Base-by-base conservation (phyloP, 2,888 invertebrate genomes). In the Sinopyrophorus schimmeli region DNA sequence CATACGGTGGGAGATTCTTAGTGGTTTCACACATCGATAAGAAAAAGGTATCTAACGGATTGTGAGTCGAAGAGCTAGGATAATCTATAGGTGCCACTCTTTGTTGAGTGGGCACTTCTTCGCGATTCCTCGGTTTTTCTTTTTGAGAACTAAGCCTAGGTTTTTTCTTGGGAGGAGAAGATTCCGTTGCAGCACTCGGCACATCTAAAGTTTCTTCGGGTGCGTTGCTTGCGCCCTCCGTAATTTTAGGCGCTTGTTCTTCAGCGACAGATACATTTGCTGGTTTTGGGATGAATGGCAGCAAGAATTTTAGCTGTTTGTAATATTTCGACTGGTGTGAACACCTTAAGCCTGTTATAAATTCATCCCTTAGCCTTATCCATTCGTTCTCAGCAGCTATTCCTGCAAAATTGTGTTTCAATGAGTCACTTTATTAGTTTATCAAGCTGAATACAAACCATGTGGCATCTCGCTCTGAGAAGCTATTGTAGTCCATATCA, bases 1-100 rank as follows among this genome's bases (percentile, higher is more conserved):
- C 23, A 20, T 39, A 30, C 1, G 43, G 9, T 1, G 49, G 49
- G 7, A 49, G 23, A 34, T 43, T 43, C 17, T 49, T 49, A 3
- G 49, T 39, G 0, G 49, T 43, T 23, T 43, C 49, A 10, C 49
- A 49, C 49, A 49, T 49, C 0, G 49, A 43, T 7, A 43, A 12
- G 16, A 49, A 49, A 7, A 49, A 49, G 12, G 39, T 43, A 21
- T 49, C 38, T 9, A 49, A 14, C 10, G 49, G 43, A n/a, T n/a
- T n/a, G 10, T 35, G 43, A 14, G 35, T 9, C 1, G 35, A 20
- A 5, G 31, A 14, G 3, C 23, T 20, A 7, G 10, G 12, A 12
- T 14, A 15, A 16, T 11, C 28, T 4, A 11, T 23, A 14, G 28
- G 14, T 11, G 3, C 14, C n/a, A n/a, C n/a, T n/a, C n/a, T n/a